Evolutionary conservation across 2,888 invertebrate genomes (phyloP), one percentile per base, ranked within the genome.

Genomic region (Ellobium chinense): DNA sequence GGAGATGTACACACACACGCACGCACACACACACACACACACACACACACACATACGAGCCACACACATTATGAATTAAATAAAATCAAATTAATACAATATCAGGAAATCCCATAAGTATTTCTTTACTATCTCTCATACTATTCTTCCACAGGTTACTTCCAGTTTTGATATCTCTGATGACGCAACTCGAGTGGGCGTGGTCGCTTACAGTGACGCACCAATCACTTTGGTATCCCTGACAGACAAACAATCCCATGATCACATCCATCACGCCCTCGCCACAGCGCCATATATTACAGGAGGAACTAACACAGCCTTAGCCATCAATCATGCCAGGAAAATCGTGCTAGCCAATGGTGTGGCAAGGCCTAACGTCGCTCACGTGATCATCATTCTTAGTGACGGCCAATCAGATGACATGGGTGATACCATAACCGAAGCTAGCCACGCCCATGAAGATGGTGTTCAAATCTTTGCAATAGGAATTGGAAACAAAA

Each of bases 401-500:
- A 82, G 82, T 12, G 85, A 85, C 68, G 85, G 85, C n/a, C 78
- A 85, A 70, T 85, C 85, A 12, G 56, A 75, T n/a, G 63, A 81
- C 77, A 18, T 46, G 34, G 37, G 56, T 18, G 39, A 36, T 14
- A 84, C 85, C 39, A 60, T 70, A 14, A 18, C 36, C 36, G 80
- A 82, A 65, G 82, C 85, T 9, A 36, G 31, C 18, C 36, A 27
- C 3, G 82, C 82, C 27, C 84, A 81, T 39, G 58, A 87, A 24
- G 86, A 85, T 4, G 90, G 89, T 5, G 89, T 91, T 5, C 85
- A 89, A 39, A 54, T 92, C 54, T 91, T 91, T 80, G 87, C 91
- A 27, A 87, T 92, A 24, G 92, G 91, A 5, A 90, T 92, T 7
- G 92, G 92, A 1, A 81, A 75, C 12, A 85, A 86, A n/a, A 86